Base-by-base conservation (phyloP, 2,888 invertebrate genomes). In the Liposcelis brunnea region DNA sequence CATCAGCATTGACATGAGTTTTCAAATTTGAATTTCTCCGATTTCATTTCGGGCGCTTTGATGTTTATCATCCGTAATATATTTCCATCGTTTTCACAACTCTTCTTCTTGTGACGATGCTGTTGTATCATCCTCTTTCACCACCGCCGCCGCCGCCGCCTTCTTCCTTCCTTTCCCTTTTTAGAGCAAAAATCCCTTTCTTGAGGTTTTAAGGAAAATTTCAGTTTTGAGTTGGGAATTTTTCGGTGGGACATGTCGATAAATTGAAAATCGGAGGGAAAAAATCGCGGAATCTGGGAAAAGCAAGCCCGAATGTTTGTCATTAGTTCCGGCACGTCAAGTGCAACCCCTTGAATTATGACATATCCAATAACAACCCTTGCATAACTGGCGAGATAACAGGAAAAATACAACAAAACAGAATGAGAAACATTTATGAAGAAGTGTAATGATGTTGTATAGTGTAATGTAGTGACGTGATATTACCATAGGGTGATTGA, bases 401-500 rank as follows among this genome's bases (percentile, higher is more conserved):
- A 26, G 26, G 26, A 26, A 26, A 26, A 26, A 26, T 26, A 16
- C 15, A 16, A 35, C 35, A 35, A 15, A 35, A 35, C 15, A 35
- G 16, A 35, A 35, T 16, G 35, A 16, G 35, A 16, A 15, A 16
- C 14, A 35, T 35, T 35, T 35, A 35, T 35, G 35, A 35, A 14
- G 16, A 35, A 14, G 15, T 16, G 14, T 35, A 6, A 35, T 26
- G 26, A 26, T 26, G 26, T 26, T 26, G 26, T 26, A 26, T 26
- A 16, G 15, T 35, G 35, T 35, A 35, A 35, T 35, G 35, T 14
- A 14, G 15, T 35, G 35, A 35, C 35, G 35, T 14, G 15, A 35
- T 35, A 35, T 35, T 35, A 35, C 35, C 35, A 35, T 35, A 14
- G 14, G 14, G 35, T 35, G 35, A 35, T 35, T 35, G 35, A 35